A percentile compares a stretch with the other conserved stretches of the same genome.
These are phyloP conservation scores for Mantis religiosa DNA, from an alignment of 2,888 invertebrate species.

Conservation along the genomic window DNA sequence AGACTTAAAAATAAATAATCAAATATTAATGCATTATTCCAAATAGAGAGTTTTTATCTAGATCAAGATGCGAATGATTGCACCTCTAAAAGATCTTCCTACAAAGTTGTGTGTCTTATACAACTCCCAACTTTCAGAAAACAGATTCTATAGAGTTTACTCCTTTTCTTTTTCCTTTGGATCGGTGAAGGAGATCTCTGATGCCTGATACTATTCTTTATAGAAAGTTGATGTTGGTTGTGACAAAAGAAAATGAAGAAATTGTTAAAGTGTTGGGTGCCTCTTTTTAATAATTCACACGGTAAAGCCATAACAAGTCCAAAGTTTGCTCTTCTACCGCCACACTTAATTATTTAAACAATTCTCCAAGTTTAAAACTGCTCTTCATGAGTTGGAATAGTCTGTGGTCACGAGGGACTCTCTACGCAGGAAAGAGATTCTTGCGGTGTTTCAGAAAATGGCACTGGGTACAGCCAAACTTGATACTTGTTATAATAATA, in stretches of 20 bases:
- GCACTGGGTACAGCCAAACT: not conserved
- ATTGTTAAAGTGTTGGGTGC: not conserved
- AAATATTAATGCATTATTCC: too few species aligned
- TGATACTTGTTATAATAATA: not conserved
- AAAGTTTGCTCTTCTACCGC: not conserved
- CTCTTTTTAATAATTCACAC: not conserved
- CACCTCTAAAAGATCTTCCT: too few species aligned
- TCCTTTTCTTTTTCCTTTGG: too few species aligned
- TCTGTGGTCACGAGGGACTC: not conserved
- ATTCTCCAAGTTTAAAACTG: not conserved
- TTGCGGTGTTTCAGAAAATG: not conserved
- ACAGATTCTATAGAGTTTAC: too few species aligned
- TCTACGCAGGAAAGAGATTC: not conserved
- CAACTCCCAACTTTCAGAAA: too few species aligned
- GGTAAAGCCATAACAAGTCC: not conserved
- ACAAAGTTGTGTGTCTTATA: too few species aligned
- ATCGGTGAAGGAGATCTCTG: not conserved
- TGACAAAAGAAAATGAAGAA: not conserved
- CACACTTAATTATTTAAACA: not conserved
- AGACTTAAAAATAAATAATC: too few species aligned
- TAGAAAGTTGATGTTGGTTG: not conserved
- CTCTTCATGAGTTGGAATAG: not conserved
- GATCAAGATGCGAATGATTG: too few species aligned
- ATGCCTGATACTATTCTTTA: not conserved
- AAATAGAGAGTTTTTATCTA: too few species aligned